A percentile compares a stretch with the other conserved stretches of the same genome.
phyloP scores from a whole-genome alignment of 1,140 invertebrate species.

The Lepidurus couesii region DNA sequence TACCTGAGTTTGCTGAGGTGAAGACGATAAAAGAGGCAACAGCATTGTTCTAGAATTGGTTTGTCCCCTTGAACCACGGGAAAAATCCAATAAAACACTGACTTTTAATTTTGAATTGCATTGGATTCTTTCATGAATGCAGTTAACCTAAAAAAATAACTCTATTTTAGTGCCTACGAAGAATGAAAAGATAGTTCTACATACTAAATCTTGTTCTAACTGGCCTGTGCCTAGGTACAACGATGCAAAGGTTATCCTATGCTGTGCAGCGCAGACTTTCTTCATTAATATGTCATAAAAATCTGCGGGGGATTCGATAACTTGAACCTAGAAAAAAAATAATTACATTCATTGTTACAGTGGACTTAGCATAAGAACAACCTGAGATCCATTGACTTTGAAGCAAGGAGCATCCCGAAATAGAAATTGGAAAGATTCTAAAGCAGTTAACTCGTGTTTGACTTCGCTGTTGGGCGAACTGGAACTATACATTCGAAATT shows the following conservation, averaged over 20 bases:
- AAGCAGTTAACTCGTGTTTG: neutral
- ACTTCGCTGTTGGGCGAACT: neutral
- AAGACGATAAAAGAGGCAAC: constrained; percentile 60
- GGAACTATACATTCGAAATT: neutral
- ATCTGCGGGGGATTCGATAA: constrained; percentile 64
- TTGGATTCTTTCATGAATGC: constrained; percentile 51
- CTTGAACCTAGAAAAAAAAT: constrained; percentile 50
- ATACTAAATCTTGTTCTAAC: constrained; percentile 72
- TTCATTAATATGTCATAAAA: constrained; percentile 71
- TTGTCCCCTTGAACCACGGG: constrained; percentile 75
- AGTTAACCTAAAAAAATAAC: constrained; percentile 46
- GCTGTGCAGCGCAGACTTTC: constrained; percentile 61
- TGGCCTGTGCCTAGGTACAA: constrained; percentile 87
- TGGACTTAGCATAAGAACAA: neutral
- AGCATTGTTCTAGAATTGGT: constrained; percentile 72
- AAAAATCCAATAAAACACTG: constrained; percentile 81
- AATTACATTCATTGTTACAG: neutral
- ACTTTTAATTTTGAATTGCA: constrained; percentile 57
- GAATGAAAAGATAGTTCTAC: constrained; percentile 28
- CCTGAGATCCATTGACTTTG: constrained; percentile 28
- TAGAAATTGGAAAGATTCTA: constrained; percentile 19
- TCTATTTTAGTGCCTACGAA: constrained; percentile 25
- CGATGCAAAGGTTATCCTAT: constrained; percentile 80
- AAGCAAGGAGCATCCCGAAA: neutral
- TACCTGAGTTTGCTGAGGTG: constrained; percentile 38